These are phyloP conservation scores for Coluber constrictor DNA, from an alignment of 2,797 vertebrate species.

Conservation along the genomic window DNA sequence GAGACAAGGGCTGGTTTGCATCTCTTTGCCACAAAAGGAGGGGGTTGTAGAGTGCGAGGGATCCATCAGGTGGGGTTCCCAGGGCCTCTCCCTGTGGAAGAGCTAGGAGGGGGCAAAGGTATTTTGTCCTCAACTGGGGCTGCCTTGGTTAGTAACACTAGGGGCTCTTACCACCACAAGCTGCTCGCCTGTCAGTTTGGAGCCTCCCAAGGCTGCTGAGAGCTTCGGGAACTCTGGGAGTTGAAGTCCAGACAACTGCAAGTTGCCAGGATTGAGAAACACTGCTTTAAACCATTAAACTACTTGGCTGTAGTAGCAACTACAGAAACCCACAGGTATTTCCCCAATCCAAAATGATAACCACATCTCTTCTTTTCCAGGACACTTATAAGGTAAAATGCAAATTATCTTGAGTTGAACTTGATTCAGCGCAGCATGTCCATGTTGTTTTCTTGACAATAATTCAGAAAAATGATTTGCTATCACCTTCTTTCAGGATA, in stretches of 20 bases:
- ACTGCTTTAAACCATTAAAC: not conserved
- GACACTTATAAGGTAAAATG: not conserved
- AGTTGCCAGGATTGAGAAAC: not conserved
- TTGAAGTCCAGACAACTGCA: not conserved
- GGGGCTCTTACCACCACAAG: too few relatives aligned
- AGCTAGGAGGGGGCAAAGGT: too few relatives aligned
- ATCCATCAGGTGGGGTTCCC: too few relatives aligned
- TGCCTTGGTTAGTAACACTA: too few relatives aligned
- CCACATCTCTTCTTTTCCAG: not conserved
- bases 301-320: not conserved
- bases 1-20: too few relatives aligned
- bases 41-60: too few relatives aligned
- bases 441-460: not conserved
- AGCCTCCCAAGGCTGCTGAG: too few relatives aligned
- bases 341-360: not conserved
- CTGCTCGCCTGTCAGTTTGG: too few relatives aligned
- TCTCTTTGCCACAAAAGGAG: too few relatives aligned
- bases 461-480: not conserved
- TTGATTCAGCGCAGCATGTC: not conserved
- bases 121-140: too few relatives aligned
- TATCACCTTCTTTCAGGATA: not conserved
- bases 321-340: not conserved
- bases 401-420: not conserved
- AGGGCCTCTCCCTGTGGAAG: too few relatives aligned
- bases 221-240: too few relatives aligned